Evolutionary conservation across 2,797 vertebrate genomes (phyloP), one percentile per base, ranked within the genome.

Genomic region (Dendrocincla fuliginosa): DNA sequence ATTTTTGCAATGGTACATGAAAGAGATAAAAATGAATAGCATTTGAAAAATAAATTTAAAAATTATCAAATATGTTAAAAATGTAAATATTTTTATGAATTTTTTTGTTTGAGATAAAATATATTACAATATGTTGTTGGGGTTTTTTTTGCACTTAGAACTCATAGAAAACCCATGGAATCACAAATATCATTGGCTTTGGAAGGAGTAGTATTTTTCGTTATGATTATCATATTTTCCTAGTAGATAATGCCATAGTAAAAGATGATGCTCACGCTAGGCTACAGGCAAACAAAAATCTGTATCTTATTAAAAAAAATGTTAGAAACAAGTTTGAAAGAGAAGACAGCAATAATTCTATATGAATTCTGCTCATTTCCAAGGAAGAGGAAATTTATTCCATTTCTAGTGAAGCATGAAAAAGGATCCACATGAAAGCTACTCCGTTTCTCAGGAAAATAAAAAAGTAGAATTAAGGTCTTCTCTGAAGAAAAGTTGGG

Each of bases 81-180:
- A 47, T 11, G 1, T 13, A 81, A 56, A 61, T 13, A 32, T 55
- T 70, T 44, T 28, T 0, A n/a, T 27, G 8, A 32, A 27, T 65
- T 10, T 9, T 30, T 7, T 63, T 18, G 27, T 50, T 30, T 50
- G n/a, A 42, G 8, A 57, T 39, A 55, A 69, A 68, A 35, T 30
- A 5, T 33, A 5, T 57, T 64, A 13, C 0, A 3, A 16, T 52
- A 30, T 13, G 2, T 39, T 39, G 37, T 5, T 6, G 39, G 39
- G 18, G 4, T 27, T 50, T 75, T 80, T 49, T 77, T 77, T 61
- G 1, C 9, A 23, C 60, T 65, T 70, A 41, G 1, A 89, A 37
- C 6, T 65, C 16, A 47, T 16, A 46, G 30, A 65, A 69, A 70
- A 3, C 5, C 16, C 9, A 7, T 4, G 5, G 37, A 81, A 81